A percentile compares a stretch with the other conserved stretches of the same genome.
phyloP scores from a whole-genome alignment of 1,140 invertebrate species.

The Habropoda laboriosa region DNA sequence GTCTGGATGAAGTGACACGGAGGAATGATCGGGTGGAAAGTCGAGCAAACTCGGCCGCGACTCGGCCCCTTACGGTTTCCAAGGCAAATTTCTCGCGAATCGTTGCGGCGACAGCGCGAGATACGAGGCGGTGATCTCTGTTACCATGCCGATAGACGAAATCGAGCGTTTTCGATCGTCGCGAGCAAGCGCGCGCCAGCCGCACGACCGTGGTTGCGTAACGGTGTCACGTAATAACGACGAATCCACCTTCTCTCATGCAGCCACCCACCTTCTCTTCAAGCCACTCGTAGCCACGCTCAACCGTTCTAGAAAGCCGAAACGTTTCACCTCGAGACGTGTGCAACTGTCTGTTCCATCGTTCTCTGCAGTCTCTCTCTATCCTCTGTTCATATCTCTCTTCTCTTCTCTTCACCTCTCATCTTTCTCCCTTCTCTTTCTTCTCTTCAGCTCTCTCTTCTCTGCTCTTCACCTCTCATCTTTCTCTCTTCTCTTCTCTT shows the following conservation, averaged over 20 bases:
- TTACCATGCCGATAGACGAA: constrained; percentile 27
- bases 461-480: no score
- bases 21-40: constrained; percentile 12
- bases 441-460: no score
- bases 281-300: constrained; percentile 29
- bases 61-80: neutral
- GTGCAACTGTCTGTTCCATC: constrained; percentile 2
- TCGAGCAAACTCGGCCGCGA: neutral
- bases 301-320: constrained; percentile 53
- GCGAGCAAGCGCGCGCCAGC: constrained; percentile 19
- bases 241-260: constrained; percentile 69
- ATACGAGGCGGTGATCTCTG: neutral
- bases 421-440: no score
- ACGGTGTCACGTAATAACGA: constrained; percentile 74
- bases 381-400: no score
- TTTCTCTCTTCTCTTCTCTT: no score
- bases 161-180: constrained; percentile 48
- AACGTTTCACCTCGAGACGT: constrained; percentile 33
- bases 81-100: constrained; percentile 12
- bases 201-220: constrained; percentile 62
- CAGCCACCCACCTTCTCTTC: constrained; percentile 63
- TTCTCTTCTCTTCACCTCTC: no score
- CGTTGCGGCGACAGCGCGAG: neutral
- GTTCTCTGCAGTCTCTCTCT: no score
- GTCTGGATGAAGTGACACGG: neutral